Evolutionary conservation across 1,140 invertebrate species (phyloP), one percentile per base, ranked within the genome.

Genomic region (Myzus persicae): DNA sequence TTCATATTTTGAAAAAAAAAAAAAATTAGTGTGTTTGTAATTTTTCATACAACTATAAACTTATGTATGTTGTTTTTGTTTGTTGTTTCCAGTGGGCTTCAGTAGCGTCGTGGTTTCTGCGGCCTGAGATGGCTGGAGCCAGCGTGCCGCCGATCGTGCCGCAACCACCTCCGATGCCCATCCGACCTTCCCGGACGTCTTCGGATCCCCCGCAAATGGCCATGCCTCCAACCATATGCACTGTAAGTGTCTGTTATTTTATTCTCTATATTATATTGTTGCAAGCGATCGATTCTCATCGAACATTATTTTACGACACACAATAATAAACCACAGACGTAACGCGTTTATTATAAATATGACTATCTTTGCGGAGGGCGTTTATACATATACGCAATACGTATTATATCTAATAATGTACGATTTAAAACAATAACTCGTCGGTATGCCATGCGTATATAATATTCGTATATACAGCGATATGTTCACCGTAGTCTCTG

Each of bases 31-130:
- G n/a, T n/a, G 2, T 4, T n/a, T n/a, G 11, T 90, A 1, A 22
- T 90, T 8, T 26, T 90, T 24, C 2, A 22, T 24, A 18, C 40
- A 90, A 67, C 54, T 8, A n/a, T 40, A 2, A 59, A 67, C 89
- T 90, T 31, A 90, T 38, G 87, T n/a, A 22, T 11, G 59, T 14
- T 24, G 0, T 90, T 94, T 94, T 93, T 94, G 94, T 94, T 94
- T 93, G 93, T 94, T 93, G 93, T 94, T 95, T 95, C 82, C 94
- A 95, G 95, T 95, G 95, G 95, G 95, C 95, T 87, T 95, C 95
- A 67, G 95, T 95, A 90, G 95, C 95, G 89, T 95, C 95, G 88
- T 95, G 95, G 95, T 95, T 95, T 94, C 95, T 95, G 93, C 94
- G 95, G 48, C 95, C 95, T 81, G 95, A 95, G 88, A 94, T 94